These are phyloP conservation scores for Potorous gilbertii DNA, from an alignment of 2,797 vertebrate species.

Conservation along the genomic window DNA sequence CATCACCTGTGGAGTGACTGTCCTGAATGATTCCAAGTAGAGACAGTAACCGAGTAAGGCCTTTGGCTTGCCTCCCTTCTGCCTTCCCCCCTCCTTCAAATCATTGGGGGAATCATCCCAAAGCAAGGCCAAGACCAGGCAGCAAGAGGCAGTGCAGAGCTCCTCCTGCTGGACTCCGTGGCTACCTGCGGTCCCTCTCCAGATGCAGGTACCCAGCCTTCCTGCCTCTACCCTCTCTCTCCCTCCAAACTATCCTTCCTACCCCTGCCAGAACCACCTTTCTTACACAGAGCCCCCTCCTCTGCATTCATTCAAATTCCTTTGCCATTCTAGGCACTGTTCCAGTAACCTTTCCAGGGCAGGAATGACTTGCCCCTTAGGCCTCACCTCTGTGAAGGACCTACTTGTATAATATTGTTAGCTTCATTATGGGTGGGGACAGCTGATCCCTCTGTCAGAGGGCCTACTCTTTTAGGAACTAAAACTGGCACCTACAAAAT, in stretches of 20 bases:
- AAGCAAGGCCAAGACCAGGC: too few species aligned
- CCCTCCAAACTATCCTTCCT: too few species aligned
- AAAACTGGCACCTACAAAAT: not conserved
- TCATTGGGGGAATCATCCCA: not conserved
- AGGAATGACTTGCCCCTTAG: not conserved
- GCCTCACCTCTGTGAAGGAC: too few species aligned
- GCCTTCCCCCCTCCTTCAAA: not conserved
- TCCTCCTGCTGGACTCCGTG: not conserved
- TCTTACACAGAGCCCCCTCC: too few species aligned
- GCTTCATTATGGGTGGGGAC: too few species aligned
- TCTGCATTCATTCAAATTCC: not conserved
- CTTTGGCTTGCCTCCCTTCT: not conserved
- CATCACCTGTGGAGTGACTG: not conserved
- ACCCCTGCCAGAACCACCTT: not conserved
- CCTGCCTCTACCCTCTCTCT: too few species aligned
- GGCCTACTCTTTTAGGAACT: not conserved
- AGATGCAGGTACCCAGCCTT: too few species aligned
- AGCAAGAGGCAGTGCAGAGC: too few species aligned
- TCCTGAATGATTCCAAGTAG: too few species aligned
- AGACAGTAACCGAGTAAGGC: too few species aligned
- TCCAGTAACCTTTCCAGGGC: not conserved
- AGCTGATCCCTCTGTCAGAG: not conserved
- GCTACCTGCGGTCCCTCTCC: not conserved
- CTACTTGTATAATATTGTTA: too few species aligned
- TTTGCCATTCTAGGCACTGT: not conserved